Evolutionary conservation across 2,113 vertebrate genomes (phyloP).

Genomic region (Gopherus evgoodei): DNA sequence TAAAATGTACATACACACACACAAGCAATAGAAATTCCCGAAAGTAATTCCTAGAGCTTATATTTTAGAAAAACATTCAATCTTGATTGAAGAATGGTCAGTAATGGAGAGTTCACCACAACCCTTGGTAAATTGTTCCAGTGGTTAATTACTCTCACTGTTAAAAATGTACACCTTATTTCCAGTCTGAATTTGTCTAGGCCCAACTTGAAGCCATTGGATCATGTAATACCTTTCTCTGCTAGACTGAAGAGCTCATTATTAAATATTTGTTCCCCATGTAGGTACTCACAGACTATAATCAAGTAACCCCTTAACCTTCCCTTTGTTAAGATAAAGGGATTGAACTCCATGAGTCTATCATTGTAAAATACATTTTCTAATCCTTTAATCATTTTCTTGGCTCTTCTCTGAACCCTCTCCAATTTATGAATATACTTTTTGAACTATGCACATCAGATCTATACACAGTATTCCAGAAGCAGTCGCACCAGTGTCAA

Average conservation of each 20-base stretch:
- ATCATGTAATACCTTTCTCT: too few species aligned
- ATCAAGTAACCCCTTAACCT: not conserved
- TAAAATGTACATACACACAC: too few species aligned
- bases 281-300: not conserved
- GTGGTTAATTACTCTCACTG: not conserved
- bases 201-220: too few species aligned
- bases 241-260: not conserved
- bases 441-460: not conserved
- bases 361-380: not conserved
- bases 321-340: not conserved
- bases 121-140: not conserved
- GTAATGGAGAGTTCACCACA: not conserved
- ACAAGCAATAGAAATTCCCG: not conserved
- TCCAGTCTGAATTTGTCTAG: not conserved
- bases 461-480: not conserved
- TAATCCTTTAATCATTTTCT: not conserved
- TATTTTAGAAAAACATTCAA: not conserved
- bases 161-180: not conserved
- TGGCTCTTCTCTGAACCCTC: not conserved
- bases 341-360: not conserved
- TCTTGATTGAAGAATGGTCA: not conserved
- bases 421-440: not conserved
- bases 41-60: not conserved
- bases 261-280: not conserved
- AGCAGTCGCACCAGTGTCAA: not conserved